phyloP scores from a whole-genome alignment of 1,140 invertebrate genomes.

The Liolophura sinensis region DNA sequence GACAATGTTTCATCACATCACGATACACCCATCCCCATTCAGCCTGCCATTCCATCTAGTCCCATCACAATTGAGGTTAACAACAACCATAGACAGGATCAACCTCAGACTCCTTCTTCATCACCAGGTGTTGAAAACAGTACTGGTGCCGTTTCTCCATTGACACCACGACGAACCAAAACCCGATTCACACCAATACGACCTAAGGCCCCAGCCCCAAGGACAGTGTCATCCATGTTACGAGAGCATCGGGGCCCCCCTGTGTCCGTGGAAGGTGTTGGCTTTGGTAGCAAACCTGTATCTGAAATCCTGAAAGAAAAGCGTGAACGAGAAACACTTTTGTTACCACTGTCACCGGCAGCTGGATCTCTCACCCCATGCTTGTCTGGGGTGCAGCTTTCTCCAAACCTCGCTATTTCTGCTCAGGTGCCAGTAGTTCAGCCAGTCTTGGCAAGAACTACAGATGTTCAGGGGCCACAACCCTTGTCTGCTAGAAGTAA shows the following conservation, averaged over 20 bases:
- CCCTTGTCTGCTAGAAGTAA: background rate
- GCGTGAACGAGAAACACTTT: conserved; percentile 23
- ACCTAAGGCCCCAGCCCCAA: conserved; percentile 30
- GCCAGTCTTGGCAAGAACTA: background rate
- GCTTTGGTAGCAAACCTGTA: conserved; percentile 23
- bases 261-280: conserved; percentile 3
- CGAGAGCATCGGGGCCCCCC: conserved; percentile 20
- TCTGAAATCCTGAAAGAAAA: conserved; percentile 38
- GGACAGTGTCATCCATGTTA: conserved; percentile 24
- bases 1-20: background rate
- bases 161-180: conserved; percentile 26
- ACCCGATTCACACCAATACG: conserved; percentile 37
- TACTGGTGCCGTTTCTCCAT: conserved; percentile 9
- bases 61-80: background rate
- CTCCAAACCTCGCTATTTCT: background rate
- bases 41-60: background rate
- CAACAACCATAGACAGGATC: background rate
- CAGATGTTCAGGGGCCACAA: background rate
- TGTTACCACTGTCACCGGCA: background rate
- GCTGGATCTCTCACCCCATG: background rate
- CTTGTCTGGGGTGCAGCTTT: background rate
- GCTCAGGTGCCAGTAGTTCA: background rate
- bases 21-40: background rate
- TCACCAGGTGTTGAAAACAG: background rate
- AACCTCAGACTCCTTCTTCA: background rate